Base-by-base conservation (phyloP, 2,888 invertebrate genomes). In the Lasioglossum villosulum region DNA sequence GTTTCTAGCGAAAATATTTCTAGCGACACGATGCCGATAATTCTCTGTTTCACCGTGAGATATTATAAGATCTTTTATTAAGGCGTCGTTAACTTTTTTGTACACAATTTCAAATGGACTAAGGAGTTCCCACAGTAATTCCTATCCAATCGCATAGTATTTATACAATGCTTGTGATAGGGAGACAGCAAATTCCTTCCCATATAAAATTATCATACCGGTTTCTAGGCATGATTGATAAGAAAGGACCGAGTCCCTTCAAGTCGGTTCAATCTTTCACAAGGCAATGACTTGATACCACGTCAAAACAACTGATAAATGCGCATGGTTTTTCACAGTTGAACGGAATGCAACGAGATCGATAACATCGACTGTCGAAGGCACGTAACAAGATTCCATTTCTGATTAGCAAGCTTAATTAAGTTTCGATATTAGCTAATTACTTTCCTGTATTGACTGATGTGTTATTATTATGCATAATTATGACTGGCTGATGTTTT, bases 161-260 rank as follows among this genome's bases (percentile, higher is more conserved):
- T 63, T 27, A 19, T 63, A 63, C 63, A 52, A 80, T 48, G 19
- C 72, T 12, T 27, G 39, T 23, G 52, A 52, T 42, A 16, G 23
- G 14, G n/a, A 42, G 23, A 3, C 37, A 6, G 39, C 8, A 30
- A 34, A 37, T 42, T 66, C 34, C 42, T 34, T 37, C 19, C n/a
- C 2, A 23, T 52, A 66, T 63, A 73, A 76, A 72, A 71, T 80
- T 81, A 76, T 76, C 42, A 45, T 83, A 76, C 83, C 72, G 75
- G 83, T 81, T 76, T 68, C 52, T 16, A 16, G 14, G 27, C 34
- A 66, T 48, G 52, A 76, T 56, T 68, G 75, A 76, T 72, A 75
- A 83, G 75, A 45, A 72, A 75, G 14, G 37, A 19, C 5, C n/a
- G 23, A 16, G 72, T 42, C 34, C 30, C 39, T 72, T 34, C 39